A percentile compares a stretch with the other conserved stretches of the same genome.
phyloP scores from a whole-genome alignment of 1,140 invertebrate species.

The Eufriesea mexicana region DNA sequence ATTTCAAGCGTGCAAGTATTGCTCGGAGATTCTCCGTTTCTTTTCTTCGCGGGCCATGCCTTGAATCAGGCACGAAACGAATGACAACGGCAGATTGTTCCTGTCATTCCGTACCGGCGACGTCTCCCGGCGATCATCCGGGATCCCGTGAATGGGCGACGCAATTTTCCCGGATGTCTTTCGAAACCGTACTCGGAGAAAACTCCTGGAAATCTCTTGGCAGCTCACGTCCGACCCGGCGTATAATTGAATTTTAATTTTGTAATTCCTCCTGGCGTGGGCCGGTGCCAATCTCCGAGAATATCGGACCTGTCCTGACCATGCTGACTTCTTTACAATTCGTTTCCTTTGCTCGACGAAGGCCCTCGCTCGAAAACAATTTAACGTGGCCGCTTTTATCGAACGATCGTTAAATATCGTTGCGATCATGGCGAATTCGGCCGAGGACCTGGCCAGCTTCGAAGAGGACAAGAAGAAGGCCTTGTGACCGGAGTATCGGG shows the following conservation, averaged over 20 bases:
- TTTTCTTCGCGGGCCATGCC: slow-evolving; percentile 28
- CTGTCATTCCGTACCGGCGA: slow-evolving; percentile 67
- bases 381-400: not conserved
- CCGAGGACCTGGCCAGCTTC: not conserved
- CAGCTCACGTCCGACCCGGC: slow-evolving; percentile 55
- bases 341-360: not conserved
- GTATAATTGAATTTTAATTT: slow-evolving; percentile 74
- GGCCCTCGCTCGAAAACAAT: slow-evolving; percentile 8
- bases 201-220: slow-evolving; percentile 60
- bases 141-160: slow-evolving; percentile 64
- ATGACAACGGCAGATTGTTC: slow-evolving; percentile 73
- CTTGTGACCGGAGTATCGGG: too few relatives aligned
- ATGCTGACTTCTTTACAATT: slow-evolving; percentile 48
- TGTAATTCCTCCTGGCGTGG: slow-evolving; percentile 64
- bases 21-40: slow-evolving; percentile 6
- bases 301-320: slow-evolving; percentile 66
- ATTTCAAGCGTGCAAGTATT: slow-evolving; percentile 5
- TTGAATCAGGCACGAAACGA: slow-evolving; percentile 65
- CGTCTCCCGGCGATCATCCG: slow-evolving; percentile 67
- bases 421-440: not conserved
- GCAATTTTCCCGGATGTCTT: slow-evolving; percentile 70
- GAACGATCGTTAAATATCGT: not conserved
- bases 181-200: slow-evolving; percentile 55
- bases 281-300: slow-evolving; percentile 59
- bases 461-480: not conserved